Evolutionary conservation across 2,888 invertebrate genomes (phyloP), one percentile per base, ranked within the genome.

Genomic region (Lithophane socia): DNA sequence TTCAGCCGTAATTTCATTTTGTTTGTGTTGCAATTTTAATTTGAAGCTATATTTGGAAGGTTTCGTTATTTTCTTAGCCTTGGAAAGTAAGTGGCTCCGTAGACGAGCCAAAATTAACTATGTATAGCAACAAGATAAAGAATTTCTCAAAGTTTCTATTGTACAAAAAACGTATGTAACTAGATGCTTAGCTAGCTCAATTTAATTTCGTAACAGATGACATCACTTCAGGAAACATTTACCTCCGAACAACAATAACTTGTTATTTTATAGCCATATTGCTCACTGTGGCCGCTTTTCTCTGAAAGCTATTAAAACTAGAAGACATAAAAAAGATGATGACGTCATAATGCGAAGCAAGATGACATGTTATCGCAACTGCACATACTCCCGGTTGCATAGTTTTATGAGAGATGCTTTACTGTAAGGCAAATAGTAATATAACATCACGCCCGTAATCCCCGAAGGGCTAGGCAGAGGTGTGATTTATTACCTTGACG

Each of bases 401-500:
- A 86, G 79, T 77, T 86, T 85, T 84, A 65, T 86, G 75, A 87
- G 89, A 90, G 75, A 76, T 81, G 75, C 61, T 79, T 82, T 69
- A 52, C 10, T 72, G 13, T 63, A 56, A n/a, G 3, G 18, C 7
- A 58, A 21, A 37, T 16, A 7, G 10, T 52, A 52, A 21, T 3
- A 9, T 21, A 52, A 52, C 3, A 52, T 52, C 9, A 52, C 52
- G 52, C 21, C 21, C 2, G 9, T 9, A 52, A 9, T 52, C 8
- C 21, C 0, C 21, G 8, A 21, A 52, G 18, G 9, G 52, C 21
- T 52, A 21, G 52, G 9, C 52, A 52, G 52, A 52, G 21, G 52
- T 9, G 21, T 37, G 37, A 37, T 37, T 37, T 37, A 37, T 37
- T 37, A 37, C 37, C 37, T 37, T 37, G 37, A 37, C 37, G 37